A percentile compares a stretch with the other conserved stretches of the same genome.
These are phyloP conservation scores for Formica aserva DNA, from an alignment of 2,888 invertebrate genomes.

Conservation along the genomic window DNA sequence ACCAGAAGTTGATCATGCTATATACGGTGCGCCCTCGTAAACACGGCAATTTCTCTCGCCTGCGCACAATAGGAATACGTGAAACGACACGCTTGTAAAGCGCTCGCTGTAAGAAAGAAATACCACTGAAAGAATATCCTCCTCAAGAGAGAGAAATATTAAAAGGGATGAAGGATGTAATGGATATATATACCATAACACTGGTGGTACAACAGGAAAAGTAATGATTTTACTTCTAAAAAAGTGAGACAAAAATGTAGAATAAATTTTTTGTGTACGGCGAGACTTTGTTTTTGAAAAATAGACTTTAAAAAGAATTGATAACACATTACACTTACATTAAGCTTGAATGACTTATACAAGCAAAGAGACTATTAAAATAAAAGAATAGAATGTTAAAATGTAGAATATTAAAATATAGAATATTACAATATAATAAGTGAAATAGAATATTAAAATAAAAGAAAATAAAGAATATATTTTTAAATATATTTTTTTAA, in stretches of 20 bases:
- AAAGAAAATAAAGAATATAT: background rate
- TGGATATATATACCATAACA: background rate
- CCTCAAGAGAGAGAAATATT: conserved; percentile 1
- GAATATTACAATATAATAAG: no score
- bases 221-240: background rate
- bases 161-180: background rate
- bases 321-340: background rate
- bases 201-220: background rate
- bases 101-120: background rate
- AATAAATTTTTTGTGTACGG: background rate
- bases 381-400: no score
- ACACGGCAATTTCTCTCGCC: conserved; percentile 34
- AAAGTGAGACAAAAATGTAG: background rate
- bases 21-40: conserved; percentile 18
- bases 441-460: no score
- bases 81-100: conserved; percentile 35
- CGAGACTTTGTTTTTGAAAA: background rate
- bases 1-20: conserved; percentile 30
- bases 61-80: background rate
- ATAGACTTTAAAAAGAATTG: background rate
- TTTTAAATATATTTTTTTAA: background rate
- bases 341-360: background rate
- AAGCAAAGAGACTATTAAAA: background rate
- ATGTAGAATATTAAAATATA: no score
- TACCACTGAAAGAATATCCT: background rate